Base-by-base conservation (phyloP, 2,113 vertebrate species). In the Dinomys branickii region DNA sequence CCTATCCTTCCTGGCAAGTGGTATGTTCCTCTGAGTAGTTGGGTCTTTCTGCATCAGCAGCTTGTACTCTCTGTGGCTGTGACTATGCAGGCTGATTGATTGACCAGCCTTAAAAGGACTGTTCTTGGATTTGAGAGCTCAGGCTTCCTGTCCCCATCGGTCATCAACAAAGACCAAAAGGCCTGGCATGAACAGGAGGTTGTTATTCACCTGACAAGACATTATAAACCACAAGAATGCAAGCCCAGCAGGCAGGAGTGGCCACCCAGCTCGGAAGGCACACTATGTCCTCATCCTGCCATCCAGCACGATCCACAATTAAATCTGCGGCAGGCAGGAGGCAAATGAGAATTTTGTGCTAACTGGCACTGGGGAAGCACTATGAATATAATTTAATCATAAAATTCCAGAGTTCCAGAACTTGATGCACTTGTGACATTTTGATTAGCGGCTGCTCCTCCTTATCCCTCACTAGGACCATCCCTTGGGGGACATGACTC, bases 51-150 rank as follows among this genome's bases (percentile, higher is more conserved):
- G 75, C 52, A 71, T 97, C 97, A 97, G 96, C 97, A 96, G 33
- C 85, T 95, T 96, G 26, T 85, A 59, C 81, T 93, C 69, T 92
- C 84, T 81, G 69, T 85, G 96, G 75, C 95, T 97, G 90, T 90
- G 59, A 71, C 96, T 44, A 0, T 80, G 78, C 41, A 7, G 77
- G 82, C 95, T 93, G 96, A 97, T 93, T 97, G 94, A 98, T 96
- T 96, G 96, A 92, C 63, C 87, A 73, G 63, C 81, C 90, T 97
- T 97, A 97, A 97, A 97, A 98, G 96, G 95, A 58, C 85, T 94
- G 75, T 84, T 92, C 83, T 95, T 85, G 81, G 97, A 97, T 94
- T 93, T 94, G 90, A 97, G 85, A 94, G 84, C 86, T 69, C 84
- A 71, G 94, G 50, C 89, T 96, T 61, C 41, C 61, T 93, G 83